Conservation (phyloP, 2,797 vertebrate genomes). For the Sciurus carolinensis region DNA sequence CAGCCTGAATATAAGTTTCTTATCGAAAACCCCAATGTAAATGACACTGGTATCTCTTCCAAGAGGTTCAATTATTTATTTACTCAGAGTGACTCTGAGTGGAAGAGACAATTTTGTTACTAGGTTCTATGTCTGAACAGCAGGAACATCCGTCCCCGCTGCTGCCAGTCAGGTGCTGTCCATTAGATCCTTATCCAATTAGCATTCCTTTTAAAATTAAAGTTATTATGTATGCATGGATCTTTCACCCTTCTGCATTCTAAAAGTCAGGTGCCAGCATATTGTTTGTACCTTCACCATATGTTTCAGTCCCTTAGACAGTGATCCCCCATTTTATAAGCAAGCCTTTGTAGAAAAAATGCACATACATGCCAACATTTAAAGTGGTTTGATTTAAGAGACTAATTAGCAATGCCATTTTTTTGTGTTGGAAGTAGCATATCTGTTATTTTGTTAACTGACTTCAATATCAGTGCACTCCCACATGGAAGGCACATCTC, state of each 20-base stretch:
- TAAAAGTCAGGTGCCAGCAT: slow-evolving; percentile 47
- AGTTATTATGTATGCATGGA: slow-evolving; percentile 50
- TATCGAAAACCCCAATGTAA: not conserved
- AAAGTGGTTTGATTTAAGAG: slow-evolving; percentile 75
- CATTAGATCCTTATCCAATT: slow-evolving; percentile 20
- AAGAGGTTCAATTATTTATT: not conserved
- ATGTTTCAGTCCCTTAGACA: slow-evolving; percentile 62
- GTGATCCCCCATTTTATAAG: slow-evolving; percentile 24
- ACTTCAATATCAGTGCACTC: slow-evolving; percentile 72
- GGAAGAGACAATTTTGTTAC: not conserved
- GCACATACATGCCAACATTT: slow-evolving; percentile 54
- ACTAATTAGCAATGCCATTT: slow-evolving; percentile 81
- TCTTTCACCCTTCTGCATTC: not conserved
- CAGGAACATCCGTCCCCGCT: not conserved
- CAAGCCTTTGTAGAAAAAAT: slow-evolving; percentile 28
- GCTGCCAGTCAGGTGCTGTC: not conserved
- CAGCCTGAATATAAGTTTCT: not conserved
- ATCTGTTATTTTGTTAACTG: slow-evolving; percentile 83
- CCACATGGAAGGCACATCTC: slow-evolving; percentile 71
- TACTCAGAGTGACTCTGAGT: not conserved
- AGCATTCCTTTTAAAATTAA: slow-evolving; percentile 63
- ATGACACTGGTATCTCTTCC: not conserved
- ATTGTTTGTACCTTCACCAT: slow-evolving; percentile 44
- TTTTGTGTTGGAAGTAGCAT: slow-evolving; percentile 82
- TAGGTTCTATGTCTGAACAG: not conserved